phyloP scores from a whole-genome alignment of 1,140 invertebrate genomes.

The Bombus affinis region DNA sequence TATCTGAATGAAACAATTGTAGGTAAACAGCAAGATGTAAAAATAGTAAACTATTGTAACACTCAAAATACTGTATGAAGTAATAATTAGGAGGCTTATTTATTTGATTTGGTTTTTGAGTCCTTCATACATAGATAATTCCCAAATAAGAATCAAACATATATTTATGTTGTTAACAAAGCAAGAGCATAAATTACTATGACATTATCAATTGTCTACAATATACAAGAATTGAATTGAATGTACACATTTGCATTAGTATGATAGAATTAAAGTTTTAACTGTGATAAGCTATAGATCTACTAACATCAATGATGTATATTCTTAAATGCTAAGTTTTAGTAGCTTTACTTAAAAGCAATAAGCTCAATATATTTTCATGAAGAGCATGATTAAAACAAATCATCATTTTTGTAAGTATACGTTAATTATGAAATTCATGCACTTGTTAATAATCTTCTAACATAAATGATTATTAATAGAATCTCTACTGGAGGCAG shows the following conservation, averaged over 20 bases:
- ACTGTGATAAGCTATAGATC: slow-evolving; percentile 38
- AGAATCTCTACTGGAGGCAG: slow-evolving; percentile 54
- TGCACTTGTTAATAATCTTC: slow-evolving; percentile 33
- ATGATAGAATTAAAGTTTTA: slow-evolving; percentile 47
- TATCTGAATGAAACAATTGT: slow-evolving; percentile 14
- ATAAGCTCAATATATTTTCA: slow-evolving; percentile 39
- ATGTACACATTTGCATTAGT: slow-evolving; percentile 56
- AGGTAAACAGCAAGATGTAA: neutral
- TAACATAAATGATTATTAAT: slow-evolving; percentile 44
- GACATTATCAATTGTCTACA: slow-evolving; percentile 58
- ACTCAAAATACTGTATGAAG: slow-evolving; percentile 8
- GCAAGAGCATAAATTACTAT: slow-evolving; percentile 55
- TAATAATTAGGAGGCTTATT: neutral
- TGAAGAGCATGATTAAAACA: slow-evolving; percentile 44
- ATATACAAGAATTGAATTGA: slow-evolving; percentile 54
- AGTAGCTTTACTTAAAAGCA: slow-evolving; percentile 29
- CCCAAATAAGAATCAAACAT: slow-evolving; percentile 5
- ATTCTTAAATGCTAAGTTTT: slow-evolving; percentile 47
- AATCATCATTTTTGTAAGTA: slow-evolving; percentile 38
- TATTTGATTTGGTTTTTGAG: slow-evolving; percentile 32
- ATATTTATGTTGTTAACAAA: slow-evolving; percentile 35
- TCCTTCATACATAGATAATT: slow-evolving; percentile 26
- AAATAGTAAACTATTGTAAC: slow-evolving; percentile 17
- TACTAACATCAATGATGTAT: slow-evolving; percentile 44
- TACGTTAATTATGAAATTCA: slow-evolving; percentile 46